Percentiles rank a stretch among this genome's conserved stretches.
Evolutionary conservation across 2,888 invertebrate genomes (phyloP).

Genomic region (Drosophila picticornis): DNA sequence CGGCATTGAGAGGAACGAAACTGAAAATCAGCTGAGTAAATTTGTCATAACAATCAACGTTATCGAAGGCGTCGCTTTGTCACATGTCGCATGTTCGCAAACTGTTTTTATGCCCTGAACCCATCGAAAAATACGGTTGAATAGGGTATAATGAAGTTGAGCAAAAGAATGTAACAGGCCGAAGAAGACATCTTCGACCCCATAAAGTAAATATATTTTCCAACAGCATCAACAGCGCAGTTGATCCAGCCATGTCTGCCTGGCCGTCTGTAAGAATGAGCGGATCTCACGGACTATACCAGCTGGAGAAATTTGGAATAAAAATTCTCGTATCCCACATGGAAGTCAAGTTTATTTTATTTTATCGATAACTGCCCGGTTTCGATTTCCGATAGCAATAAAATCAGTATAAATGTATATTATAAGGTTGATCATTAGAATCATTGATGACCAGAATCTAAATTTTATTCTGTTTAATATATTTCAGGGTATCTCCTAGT

Average conservation of each 20-base stretch:
- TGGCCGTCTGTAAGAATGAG: background rate
- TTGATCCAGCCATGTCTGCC: background rate
- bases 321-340: background rate
- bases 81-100: constrained; percentile 28
- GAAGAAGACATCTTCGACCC: background rate
- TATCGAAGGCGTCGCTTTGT: constrained; percentile 32
- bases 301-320: background rate
- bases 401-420: background rate
- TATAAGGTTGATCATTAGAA: background rate
- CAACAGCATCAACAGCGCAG: background rate
- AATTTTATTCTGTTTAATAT: background rate
- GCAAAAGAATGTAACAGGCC: background rate
- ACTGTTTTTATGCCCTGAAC: background rate
- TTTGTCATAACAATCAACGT: constrained; percentile 24
- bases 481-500: background rate
- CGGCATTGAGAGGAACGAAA: background rate
- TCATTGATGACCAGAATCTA: too few relatives aligned
- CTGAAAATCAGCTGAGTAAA: constrained; percentile 9
- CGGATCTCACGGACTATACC: background rate
- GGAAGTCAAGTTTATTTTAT: background rate
- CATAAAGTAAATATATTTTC: background rate
- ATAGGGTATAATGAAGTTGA: background rate
- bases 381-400: background rate
- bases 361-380: background rate
- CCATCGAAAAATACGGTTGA: background rate